Evolutionary conservation across 1,140 invertebrate genomes (phyloP).

Genomic region (Apolygus lucorum): DNA sequence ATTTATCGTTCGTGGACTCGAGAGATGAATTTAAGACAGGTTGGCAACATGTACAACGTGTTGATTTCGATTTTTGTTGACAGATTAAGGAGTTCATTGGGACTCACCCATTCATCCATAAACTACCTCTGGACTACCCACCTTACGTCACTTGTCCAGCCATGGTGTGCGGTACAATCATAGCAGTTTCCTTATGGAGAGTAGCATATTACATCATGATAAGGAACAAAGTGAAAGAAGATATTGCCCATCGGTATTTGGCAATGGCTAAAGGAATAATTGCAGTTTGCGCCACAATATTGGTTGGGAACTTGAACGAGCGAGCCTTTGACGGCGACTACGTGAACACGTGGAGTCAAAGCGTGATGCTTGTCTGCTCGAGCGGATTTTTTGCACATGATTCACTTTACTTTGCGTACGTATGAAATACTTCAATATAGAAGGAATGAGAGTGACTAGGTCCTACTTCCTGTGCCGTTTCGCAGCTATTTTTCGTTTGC

Average conservation of each 20-base stretch:
- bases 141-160: not conserved
- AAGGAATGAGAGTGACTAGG: no score
- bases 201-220: not conserved
- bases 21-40: no score
- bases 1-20: no score
- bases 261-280: not conserved
- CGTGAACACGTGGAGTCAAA: not conserved
- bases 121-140: not conserved
- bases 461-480: no score
- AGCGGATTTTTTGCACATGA: not conserved
- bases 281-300: not conserved
- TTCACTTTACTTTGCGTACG: not conserved
- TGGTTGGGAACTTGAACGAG: not conserved
- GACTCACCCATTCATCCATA: not conserved
- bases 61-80: no score
- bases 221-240: not conserved
- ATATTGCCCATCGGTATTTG: not conserved
- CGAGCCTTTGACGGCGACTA: not conserved
- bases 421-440: not conserved
- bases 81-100: not conserved
- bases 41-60: no score
- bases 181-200: not conserved
- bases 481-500: no score
- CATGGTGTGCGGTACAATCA: not conserved
- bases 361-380: not conserved